Percentiles rank a stretch among this genome's conserved stretches.
Evolutionary conservation across 2,113 vertebrate species (phyloP).

Genomic region (Apaloderma vittatum): DNA sequence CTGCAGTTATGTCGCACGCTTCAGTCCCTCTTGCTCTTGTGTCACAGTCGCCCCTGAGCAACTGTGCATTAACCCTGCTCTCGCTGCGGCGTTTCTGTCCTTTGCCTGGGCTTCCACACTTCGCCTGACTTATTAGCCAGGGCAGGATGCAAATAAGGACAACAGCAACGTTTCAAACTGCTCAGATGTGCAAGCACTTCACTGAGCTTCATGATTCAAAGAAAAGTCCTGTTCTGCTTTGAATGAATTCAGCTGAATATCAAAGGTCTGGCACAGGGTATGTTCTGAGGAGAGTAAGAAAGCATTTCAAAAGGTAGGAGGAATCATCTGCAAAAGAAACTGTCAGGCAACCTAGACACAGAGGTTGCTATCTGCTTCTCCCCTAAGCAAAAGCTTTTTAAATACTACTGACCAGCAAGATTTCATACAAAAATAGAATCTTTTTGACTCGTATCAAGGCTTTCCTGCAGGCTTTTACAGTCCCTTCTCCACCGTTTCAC

Average conservation of each 20-base stretch:
- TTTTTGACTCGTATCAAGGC: background rate
- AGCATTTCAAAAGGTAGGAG: background rate
- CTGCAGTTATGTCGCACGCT: background rate
- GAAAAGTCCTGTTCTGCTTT: background rate
- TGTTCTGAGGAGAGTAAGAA: background rate
- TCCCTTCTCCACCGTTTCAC: background rate
- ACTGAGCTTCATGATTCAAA: background rate
- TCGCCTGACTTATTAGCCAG: accelerated
- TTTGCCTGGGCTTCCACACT: background rate
- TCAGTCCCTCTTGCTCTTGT: background rate
- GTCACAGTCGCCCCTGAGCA: background rate
- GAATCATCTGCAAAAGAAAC: background rate
- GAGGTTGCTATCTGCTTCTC: background rate
- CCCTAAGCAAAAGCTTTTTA: background rate
- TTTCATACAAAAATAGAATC: background rate
- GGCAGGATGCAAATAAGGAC: background rate
- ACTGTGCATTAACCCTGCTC: background rate
- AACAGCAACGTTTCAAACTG: background rate
- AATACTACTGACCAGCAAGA: background rate
- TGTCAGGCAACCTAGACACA: background rate
- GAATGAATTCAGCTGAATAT: background rate
- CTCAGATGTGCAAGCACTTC: background rate
- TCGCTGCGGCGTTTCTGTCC: background rate
- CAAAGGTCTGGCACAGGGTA: background rate
- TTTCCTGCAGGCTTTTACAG: background rate